A percentile compares a stretch with the other conserved stretches of the same genome.
Evolutionary conservation across 2,797 vertebrate species (phyloP).

Genomic region (Smutsia temminckii): DNA sequence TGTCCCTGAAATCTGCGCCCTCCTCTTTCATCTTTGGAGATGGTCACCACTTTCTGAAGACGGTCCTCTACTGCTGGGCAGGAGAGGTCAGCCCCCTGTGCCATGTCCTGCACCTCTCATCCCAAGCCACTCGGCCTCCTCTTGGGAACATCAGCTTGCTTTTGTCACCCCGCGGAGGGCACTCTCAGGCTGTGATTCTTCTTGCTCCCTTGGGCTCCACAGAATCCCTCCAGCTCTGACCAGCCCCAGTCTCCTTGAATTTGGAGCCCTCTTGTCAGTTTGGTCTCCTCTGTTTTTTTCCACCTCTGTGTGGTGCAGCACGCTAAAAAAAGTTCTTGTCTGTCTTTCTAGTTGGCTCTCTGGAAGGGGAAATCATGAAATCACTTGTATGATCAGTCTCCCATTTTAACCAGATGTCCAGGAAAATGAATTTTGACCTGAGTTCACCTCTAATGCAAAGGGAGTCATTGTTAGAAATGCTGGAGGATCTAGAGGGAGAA

Average conservation of each 20-base stretch:
- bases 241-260: not conserved
- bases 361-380: not conserved
- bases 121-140: not conserved
- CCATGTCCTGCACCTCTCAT: not conserved
- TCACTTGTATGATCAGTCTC: not conserved
- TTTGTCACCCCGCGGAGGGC: no score
- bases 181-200: not conserved
- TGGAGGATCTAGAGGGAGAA: not conserved
- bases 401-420: not conserved
- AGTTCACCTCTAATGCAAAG: no score
- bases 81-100: not conserved
- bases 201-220: not conserved
- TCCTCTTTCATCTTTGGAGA: not conserved
- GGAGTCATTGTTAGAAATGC: not conserved
- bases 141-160: not conserved
- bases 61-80: not conserved
- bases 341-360: not conserved
- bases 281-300: not conserved
- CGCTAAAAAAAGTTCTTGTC: not conserved
- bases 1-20: not conserved
- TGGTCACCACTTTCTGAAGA: no score
- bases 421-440: not conserved
- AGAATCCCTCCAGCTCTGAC: not conserved
- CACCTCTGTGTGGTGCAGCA: no score
- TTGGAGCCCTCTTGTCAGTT: not conserved